These are phyloP conservation scores for Psilanteris sp. DNA, from an alignment of 1,140 invertebrate genomes.

Conservation along the genomic window DNA sequence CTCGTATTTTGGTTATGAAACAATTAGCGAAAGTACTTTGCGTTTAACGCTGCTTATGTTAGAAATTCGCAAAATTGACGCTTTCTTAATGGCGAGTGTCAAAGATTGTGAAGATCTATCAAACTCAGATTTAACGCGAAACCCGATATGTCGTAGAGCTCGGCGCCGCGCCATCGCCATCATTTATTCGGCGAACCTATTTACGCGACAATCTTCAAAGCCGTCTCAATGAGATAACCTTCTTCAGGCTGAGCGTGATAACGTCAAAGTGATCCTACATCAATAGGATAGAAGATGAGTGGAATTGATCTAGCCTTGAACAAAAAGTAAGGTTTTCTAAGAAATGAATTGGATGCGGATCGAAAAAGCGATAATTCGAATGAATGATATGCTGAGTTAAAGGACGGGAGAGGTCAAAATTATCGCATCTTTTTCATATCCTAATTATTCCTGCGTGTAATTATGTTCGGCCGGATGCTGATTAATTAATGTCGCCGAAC, in stretches of 20 bases:
- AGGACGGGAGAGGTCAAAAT: slow-evolving; percentile 1
- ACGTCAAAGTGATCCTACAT: slow-evolving; percentile 69
- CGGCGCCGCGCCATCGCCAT: slow-evolving; percentile 59
- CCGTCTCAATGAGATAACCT: slow-evolving; percentile 71
- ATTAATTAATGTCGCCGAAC: slow-evolving; percentile 32
- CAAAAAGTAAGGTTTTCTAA: slow-evolving; percentile 22
- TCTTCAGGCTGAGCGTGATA: slow-evolving; percentile 67
- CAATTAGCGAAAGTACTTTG: too few relatives aligned
- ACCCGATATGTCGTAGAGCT: slow-evolving; percentile 29
- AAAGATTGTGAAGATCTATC: slow-evolving; percentile 24
- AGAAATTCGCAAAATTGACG: not conserved
- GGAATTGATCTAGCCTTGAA: slow-evolving; percentile 38
- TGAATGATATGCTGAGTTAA: slow-evolving; percentile 5
- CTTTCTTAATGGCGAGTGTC: slow-evolving; percentile 27
- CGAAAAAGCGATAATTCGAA: slow-evolving; percentile 24
- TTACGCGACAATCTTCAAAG: slow-evolving; percentile 73
- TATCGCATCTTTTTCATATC: not conserved
- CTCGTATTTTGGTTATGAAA: too few relatives aligned
- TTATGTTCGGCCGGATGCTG: slow-evolving; percentile 7
- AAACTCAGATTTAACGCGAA: slow-evolving; percentile 37
- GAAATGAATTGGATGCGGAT: slow-evolving; percentile 28
- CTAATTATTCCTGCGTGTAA: too few relatives aligned
- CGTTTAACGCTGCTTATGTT: not conserved
- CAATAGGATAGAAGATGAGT: slow-evolving; percentile 41
- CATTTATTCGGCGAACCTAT: slow-evolving; percentile 74